phyloP scores from a whole-genome alignment of 2,888 invertebrate genomes.

The Sepiola atlantica region DNA sequence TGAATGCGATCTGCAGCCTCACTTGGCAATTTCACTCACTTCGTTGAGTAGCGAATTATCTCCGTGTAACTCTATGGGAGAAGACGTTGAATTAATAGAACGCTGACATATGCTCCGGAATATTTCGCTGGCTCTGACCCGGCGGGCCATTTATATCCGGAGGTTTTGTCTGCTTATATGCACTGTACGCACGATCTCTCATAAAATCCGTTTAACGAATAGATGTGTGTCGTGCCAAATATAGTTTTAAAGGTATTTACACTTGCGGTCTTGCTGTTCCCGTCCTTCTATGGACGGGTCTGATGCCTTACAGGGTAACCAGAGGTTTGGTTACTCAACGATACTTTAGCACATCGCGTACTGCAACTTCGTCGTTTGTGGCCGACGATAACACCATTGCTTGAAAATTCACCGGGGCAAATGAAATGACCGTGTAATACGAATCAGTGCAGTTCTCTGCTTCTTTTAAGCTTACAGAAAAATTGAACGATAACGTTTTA shows the following conservation, averaged over 20 bases:
- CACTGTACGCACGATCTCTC: not conserved
- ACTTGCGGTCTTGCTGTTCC: not conserved
- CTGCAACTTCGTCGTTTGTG: not conserved
- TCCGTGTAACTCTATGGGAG: not conserved
- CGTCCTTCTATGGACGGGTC: not conserved
- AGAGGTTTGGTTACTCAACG: not conserved
- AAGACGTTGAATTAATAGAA: constrained; percentile 19
- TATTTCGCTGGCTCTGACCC: constrained; percentile 19
- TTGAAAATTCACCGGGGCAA: not conserved
- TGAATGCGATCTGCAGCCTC: not conserved
- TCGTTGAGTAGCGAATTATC: not conserved
- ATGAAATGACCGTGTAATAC: not conserved
- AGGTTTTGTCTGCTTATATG: not conserved
- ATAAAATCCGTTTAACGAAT: not conserved
- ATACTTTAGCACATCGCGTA: not conserved
- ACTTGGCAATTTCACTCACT: not conserved
- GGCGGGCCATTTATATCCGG: constrained; percentile 32
- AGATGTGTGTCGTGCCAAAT: constrained; percentile 8
- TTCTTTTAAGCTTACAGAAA: not conserved
- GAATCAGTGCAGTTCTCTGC: not conserved
- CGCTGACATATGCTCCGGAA: not conserved
- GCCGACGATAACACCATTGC: not conserved
- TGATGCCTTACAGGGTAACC: not conserved
- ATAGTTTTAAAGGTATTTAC: constrained; percentile 11
- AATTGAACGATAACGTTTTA: not conserved